Base-by-base conservation (phyloP, 2,888 invertebrate genomes). In the Drosophila cognata region DNA sequence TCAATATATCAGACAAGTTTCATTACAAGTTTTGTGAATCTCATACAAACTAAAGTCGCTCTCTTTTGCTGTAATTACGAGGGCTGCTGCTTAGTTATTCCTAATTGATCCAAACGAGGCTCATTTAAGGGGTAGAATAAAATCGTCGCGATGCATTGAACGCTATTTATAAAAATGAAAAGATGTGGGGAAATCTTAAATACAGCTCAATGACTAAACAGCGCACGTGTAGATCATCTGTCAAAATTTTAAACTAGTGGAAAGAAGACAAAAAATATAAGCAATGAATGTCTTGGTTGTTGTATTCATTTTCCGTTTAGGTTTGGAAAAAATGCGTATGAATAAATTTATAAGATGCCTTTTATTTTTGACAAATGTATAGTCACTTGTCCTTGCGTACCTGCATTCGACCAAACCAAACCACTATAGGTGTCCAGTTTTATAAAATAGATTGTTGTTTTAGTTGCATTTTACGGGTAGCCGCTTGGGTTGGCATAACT, bases 21-120 rank as follows among this genome's bases (percentile, higher is more conserved):
- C 8, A 43, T 46, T 35, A 35, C 46, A 21, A 35, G 21, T 50
- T 33, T 29, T n/a, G 46, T 46, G n/a, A 62, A 46, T 57, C 63
- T 57, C 46, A 38, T 50, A 7, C 25, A 18, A 59, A 31, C 21
- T 28, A 25, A 21, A 35, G 10, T n/a, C 21, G 25, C n/a, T 66
- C 13, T 28, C 8, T 35, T 51, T 1, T 36, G 16, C 21, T 63
- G 29, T 8, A 18, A 38, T 55, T 25, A 55, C 29, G 38, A 55
- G 21, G 38, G 11, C 25, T 61, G 36, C 29, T 61, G 29, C 38
- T 21, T 29, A 18, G 10, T 8, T 38, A 35, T 10, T 59, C 6
- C 11, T 46, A 16, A 21, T 21, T 21, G 16, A 21, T 4, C 16
- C 21, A 46, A 46, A 46, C 16, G 21, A 46, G 7, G 4, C 13